Percentiles rank a stretch among this genome's conserved stretches.
These are phyloP conservation scores for Chelmon rostratus DNA, from an alignment of 2,797 vertebrate species.

Conservation along the genomic window DNA sequence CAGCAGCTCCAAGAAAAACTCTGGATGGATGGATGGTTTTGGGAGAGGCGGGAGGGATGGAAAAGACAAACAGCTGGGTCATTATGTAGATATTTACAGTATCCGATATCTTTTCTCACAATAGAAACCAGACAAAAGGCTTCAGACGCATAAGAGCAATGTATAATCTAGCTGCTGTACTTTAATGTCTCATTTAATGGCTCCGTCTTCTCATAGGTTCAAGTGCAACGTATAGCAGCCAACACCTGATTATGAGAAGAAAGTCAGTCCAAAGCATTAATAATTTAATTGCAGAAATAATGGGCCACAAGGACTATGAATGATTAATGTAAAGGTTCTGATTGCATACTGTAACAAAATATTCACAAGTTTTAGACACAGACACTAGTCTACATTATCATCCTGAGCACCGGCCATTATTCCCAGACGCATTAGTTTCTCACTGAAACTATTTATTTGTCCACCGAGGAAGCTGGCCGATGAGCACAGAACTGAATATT, in stretches of 20 bases:
- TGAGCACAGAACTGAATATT: conserved; percentile 61
- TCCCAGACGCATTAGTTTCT: conserved; percentile 62
- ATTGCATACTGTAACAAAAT: conserved; percentile 83
- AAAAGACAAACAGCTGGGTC: conserved; percentile 47
- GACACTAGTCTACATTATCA: conserved; percentile 75
- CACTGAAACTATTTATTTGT: conserved; percentile 69
- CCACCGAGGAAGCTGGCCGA: conserved; percentile 44
- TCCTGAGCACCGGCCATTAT: conserved; percentile 55
- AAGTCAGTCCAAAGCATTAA: conserved; percentile 76
- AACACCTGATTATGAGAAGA: conserved; percentile 71
- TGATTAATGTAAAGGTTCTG: conserved; percentile 85
- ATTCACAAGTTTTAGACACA: conserved; percentile 78
- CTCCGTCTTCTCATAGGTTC: conserved; percentile 21
- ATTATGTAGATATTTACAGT: conserved; percentile 39
- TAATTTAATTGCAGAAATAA: conserved; percentile 83
- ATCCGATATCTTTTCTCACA: conserved; percentile 12
- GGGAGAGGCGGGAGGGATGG: conserved; percentile 32
- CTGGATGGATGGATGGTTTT: conserved; percentile 75
- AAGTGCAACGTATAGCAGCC: conserved; percentile 52
- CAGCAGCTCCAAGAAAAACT: conserved; percentile 97
- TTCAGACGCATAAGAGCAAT: conserved; percentile 1
- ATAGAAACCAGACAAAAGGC: conserved; percentile 2
- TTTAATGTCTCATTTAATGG: conserved; percentile 45
- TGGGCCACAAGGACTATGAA: conserved; percentile 81
- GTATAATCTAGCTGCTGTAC: neutral